Evolutionary conservation across 2,797 vertebrate genomes (phyloP).

Genomic region (Manis javanica): DNA sequence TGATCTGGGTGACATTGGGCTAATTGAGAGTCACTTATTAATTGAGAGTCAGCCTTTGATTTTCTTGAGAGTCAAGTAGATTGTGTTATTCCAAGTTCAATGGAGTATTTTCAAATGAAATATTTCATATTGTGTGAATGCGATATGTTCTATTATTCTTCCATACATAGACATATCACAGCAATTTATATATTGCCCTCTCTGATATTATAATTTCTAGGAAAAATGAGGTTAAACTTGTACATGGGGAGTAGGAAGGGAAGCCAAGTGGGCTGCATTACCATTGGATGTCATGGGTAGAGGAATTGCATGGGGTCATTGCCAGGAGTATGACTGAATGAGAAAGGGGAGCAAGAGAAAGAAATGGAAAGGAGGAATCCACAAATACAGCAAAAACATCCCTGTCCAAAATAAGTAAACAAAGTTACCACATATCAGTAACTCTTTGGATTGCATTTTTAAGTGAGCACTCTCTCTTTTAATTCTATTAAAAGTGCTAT

Average conservation of each 20-base stretch:
- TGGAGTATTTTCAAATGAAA: not conserved
- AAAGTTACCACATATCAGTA: not conserved
- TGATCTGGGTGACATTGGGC: not conserved
- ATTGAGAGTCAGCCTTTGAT: not conserved
- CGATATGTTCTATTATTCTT: not conserved
- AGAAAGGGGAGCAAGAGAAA: not conserved
- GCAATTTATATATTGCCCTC: not conserved
- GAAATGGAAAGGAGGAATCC: not conserved
- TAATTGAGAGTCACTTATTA: conserved; percentile 18
- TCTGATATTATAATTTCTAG: not conserved
- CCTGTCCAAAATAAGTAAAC: not conserved
- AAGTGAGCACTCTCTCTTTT: not conserved
- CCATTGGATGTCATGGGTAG: not conserved
- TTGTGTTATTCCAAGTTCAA: not conserved
- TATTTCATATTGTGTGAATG: not conserved
- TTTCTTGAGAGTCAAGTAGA: not conserved
- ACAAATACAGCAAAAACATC: not conserved
- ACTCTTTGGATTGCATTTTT: not conserved
- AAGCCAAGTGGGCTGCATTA: not conserved
- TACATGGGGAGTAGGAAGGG: not conserved
- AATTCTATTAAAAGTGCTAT: not conserved
- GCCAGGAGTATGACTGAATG: not conserved
- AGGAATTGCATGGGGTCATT: not conserved
- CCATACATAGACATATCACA: not conserved
- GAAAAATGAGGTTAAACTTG: not conserved